A percentile compares a stretch with the other conserved stretches of the same genome.
phyloP scores from a whole-genome alignment of 2,113 vertebrate genomes.

The Brachyhypopomus occidentalis region DNA sequence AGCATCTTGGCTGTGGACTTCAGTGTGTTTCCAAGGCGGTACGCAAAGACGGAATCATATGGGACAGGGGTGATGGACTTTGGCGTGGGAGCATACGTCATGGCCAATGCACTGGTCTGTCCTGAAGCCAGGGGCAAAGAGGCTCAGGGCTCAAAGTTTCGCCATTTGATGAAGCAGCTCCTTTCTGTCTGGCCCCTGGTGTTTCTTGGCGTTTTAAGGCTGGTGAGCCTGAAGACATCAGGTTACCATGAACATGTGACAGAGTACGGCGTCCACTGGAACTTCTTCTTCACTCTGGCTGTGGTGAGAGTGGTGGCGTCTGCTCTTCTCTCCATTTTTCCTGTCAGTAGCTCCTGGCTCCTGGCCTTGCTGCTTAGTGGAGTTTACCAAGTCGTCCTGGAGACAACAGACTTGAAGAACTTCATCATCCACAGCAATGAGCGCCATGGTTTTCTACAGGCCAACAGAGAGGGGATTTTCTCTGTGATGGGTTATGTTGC shows the following conservation, averaged over 20 bases:
- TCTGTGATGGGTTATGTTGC: constrained; percentile 86
- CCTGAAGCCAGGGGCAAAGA: constrained; percentile 82
- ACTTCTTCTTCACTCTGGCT: constrained; percentile 95
- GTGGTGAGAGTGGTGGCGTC: constrained; percentile 82
- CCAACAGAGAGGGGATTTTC: constrained; percentile 91
- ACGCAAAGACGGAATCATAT: constrained; percentile 91
- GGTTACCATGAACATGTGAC: constrained; percentile 89
- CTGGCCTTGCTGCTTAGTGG: constrained; percentile 73
- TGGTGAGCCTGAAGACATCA: constrained; percentile 82
- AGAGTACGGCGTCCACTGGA: constrained; percentile 97
- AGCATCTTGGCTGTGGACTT: constrained; percentile 96
- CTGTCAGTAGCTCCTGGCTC: constrained; percentile 76
- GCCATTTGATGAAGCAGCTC: constrained; percentile 74
- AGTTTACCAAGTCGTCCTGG: constrained; percentile 81
- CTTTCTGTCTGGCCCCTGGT: constrained; percentile 85
- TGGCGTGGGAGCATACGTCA: constrained; percentile 88
- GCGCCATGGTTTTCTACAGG: constrained; percentile 82
- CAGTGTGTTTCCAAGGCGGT: constrained; percentile 85
- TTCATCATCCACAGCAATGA: constrained; percentile 82
- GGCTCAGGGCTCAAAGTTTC: constrained; percentile 58
- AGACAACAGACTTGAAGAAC: constrained; percentile 78
- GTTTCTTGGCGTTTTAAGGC: constrained; percentile 80
- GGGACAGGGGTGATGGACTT: constrained; percentile 95
- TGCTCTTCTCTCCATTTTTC: constrained; percentile 77
- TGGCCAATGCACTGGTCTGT: constrained; percentile 87